Conservation (phyloP, 2,113 vertebrate species). For the Siniperca chuatsi region DNA sequence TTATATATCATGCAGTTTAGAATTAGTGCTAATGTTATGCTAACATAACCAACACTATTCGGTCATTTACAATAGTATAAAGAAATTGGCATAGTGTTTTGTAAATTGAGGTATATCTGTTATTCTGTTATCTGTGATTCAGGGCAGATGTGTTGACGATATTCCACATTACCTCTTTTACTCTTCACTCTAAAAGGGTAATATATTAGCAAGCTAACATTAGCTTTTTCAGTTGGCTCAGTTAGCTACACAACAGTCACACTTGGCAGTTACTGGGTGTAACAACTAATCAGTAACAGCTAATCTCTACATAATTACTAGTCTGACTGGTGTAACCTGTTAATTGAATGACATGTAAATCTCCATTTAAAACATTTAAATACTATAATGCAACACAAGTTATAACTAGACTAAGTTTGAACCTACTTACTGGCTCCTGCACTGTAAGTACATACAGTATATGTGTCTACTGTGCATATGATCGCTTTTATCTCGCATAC, state of each 20-base stretch:
- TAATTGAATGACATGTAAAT: not conserved
- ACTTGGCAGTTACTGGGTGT: not conserved
- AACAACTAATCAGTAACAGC: not conserved
- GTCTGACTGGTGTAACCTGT: not conserved
- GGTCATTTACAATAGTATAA: not conserved
- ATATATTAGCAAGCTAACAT: not conserved
- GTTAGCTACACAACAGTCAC: not conserved
- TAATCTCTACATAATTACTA: not conserved
- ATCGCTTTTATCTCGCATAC: not conserved
- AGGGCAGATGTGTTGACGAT: no score
- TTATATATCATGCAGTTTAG: not conserved
- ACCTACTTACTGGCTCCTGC: not conserved
- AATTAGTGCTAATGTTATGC: not conserved
- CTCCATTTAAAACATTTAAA: no score
- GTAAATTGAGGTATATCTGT: not conserved
- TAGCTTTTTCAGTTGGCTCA: not conserved
- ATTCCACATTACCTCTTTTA: no score
- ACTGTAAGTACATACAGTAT: not conserved
- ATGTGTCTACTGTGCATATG: constrained; percentile 3
- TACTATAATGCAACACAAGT: not conserved
- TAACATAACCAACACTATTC: no score
- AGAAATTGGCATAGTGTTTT: not conserved
- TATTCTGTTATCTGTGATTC: no score
- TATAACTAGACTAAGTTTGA: not conserved
- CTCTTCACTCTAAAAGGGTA: no score